phyloP scores from a whole-genome alignment of 2,113 vertebrate species.

The Eudyptes chrysolophus region DNA sequence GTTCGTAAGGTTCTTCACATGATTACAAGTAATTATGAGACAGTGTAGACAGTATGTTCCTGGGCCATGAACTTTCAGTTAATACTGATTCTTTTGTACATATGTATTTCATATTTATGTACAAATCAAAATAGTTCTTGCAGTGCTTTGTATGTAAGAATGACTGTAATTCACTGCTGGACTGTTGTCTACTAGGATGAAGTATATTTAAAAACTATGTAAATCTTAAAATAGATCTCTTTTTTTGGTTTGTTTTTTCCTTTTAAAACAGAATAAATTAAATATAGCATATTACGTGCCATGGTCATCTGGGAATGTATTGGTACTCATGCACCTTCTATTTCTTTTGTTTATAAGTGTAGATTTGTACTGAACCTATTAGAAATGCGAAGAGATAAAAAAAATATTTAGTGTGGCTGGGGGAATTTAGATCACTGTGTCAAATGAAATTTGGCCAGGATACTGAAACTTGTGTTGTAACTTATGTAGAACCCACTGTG shows the following conservation, averaged over 20 bases:
- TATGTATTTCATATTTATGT: background rate
- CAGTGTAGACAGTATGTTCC: background rate
- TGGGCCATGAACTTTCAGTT: background rate
- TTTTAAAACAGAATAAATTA: background rate
- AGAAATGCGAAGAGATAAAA: background rate
- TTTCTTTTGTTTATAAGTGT: background rate
- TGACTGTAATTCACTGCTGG: background rate
- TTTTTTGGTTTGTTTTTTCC: background rate
- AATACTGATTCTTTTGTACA: background rate
- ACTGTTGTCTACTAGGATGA: background rate
- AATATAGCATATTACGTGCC: background rate
- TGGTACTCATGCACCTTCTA: background rate
- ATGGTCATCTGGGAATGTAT: background rate
- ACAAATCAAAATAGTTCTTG: background rate
- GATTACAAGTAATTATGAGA: background rate
- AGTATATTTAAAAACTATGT: background rate
- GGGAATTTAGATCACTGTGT: background rate
- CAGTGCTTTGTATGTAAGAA: fast-evolving
- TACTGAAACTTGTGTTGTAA: background rate
- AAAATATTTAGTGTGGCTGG: background rate
- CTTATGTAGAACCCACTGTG: background rate
- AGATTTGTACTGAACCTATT: background rate
- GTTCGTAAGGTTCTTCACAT: background rate
- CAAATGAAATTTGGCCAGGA: background rate
- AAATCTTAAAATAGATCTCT: background rate